phyloP scores from a whole-genome alignment of 2,888 invertebrate genomes.

The Allolobophora icterica region DNA sequence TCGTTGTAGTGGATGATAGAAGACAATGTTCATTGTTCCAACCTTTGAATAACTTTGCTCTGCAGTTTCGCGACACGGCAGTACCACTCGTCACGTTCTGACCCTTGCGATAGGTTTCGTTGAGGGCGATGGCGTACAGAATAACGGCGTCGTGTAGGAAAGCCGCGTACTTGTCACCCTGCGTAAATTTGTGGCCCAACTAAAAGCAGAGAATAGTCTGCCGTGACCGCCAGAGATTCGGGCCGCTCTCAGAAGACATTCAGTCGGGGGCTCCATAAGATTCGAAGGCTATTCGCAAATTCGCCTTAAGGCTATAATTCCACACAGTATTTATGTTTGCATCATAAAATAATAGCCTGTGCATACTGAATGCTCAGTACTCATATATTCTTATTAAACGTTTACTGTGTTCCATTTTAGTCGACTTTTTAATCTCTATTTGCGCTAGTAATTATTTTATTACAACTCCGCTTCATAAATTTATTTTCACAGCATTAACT shows the following conservation, averaged over 20 bases:
- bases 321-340: no score
- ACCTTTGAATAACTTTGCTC: conserved; percentile 42
- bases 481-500: no score
- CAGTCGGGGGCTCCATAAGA: not conserved
- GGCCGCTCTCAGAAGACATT: not conserved
- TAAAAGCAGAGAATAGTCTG: not conserved
- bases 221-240: not conserved
- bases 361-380: no score
- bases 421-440: no score
- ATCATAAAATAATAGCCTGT: no score
- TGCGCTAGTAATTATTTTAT: no score
- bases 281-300: not conserved
- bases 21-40: not conserved
- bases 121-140: conserved; percentile 48
- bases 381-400: no score
- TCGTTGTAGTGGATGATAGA: not conserved
- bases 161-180: conserved; percentile 47
- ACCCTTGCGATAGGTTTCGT: conserved; percentile 44
- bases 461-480: no score
- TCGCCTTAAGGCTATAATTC: not conserved
- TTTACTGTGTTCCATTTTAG: no score
- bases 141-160: conserved; percentile 50
- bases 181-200: conserved; percentile 27
- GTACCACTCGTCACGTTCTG: conserved; percentile 40
- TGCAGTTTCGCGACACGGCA: conserved; percentile 37